Evolutionary conservation across 1,140 invertebrate species (phyloP), one percentile per base, ranked within the genome.

Genomic region (Drosophila orosa): DNA sequence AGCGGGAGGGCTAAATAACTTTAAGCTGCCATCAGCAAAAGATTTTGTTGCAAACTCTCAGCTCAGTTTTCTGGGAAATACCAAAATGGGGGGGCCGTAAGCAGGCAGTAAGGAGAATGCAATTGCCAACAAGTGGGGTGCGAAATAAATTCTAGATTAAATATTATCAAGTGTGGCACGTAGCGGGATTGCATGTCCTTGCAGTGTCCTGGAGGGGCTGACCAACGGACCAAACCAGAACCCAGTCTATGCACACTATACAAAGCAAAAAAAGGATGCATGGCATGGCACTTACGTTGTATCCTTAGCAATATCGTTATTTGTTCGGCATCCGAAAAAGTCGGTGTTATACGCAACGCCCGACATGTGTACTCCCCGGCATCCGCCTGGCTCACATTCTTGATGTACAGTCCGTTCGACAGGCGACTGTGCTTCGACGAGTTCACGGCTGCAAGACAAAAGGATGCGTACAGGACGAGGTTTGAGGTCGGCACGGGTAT

Each of bases 331-430:
- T 93, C 92, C 37, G 92, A 92, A 68, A 91, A 90, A 48, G 90
- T 90, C 13, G 83, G 68, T 25, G 93, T 93, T 31, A 93, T 91
- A 73, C 93, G 93, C 68, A 92, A 91, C 5, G 93, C 94, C 60
- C 92, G 90, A 84, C 94, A 94, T 7, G 92, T 92, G 69, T 94
- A 94, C 54, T 91, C 91, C 10, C 94, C 94, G 71, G 91, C 92
- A 89, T 94, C 94, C n/a, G 91, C 78, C 61, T 93, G 87, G 9
- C 87, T 92, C 12, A 93, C 92, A 72, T 93, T 93, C 65, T 78
- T 89, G 61, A 94, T 93, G 35, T 91, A 90, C 3, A 94, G 90
- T 31, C 93, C 93, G 50, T 93, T 91, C 17, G 92, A 91, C 17
- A 92, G 75, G 31, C 90, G 90, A 80, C 67, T 82, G 67, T 92